Evolutionary conservation across 2,113 vertebrate species (phyloP), one percentile per base, ranked within the genome.

Genomic region (Vimba vimba): DNA sequence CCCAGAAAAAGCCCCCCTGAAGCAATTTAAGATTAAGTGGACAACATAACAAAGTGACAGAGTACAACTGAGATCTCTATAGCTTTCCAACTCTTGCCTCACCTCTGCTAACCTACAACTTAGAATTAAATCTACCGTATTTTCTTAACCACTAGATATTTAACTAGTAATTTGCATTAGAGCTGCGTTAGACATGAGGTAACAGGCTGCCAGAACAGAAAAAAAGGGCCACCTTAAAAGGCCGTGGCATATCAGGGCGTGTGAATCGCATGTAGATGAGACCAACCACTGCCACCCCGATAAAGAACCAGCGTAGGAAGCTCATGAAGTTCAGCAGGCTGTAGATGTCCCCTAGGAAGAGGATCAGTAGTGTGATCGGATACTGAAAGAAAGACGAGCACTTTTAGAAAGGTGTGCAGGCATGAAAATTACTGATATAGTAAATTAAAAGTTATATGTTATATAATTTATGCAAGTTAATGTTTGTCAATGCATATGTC

Each of bases 311-410:
- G 78, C 98, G 96, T 93, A 96, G 94, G 92, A 99, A 99, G 92
- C 97, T 99, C 95, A 99, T 96, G 92, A 99, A 99, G 93, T 97
- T 99, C 92, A 99, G 84, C 83, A 99, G 96, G 87, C 97, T 97
- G 95, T 99, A 96, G 94, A 99, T 95, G 91, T 99, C 97, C 55
- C 97, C 96, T 0, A 91, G 93, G 90, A 99, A 99, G 89, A 99
- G 94, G 96, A 97, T 96, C 79, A 99, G 90, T 88, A 99, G 94
- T 12, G 97, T 97, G 91, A 99, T 86, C 59, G 98, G 98, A 89
- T 97, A 94, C 98, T 99, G 91, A 71, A 64, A 77, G 19, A 86
- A 23, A 79, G n/a, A 62, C 87, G 92, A 68, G 12, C 30, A 21
- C 30, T 27, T 17, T 60, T 17, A 19, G 19, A 12, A 36, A 4